Conservation (phyloP, 2,113 vertebrate species). For the Rafetus swinhoei region DNA sequence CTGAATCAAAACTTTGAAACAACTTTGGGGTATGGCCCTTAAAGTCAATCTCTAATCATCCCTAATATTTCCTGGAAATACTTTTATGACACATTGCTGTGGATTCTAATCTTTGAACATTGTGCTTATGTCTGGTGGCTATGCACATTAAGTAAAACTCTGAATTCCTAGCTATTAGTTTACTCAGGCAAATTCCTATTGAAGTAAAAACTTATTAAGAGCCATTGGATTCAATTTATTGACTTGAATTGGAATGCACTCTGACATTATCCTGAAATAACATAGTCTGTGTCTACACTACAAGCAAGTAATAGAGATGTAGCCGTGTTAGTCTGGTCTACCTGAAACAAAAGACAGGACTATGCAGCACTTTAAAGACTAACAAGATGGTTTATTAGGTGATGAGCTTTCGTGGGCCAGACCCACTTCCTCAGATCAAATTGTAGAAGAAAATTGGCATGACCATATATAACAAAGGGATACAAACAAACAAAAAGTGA, state of each 20-base stretch:
- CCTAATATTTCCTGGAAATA: neutral
- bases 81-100: neutral
- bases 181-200: neutral
- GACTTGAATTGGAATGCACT: neutral
- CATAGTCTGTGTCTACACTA: no score
- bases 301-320: no score
- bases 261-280: no score
- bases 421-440: no score
- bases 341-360: no score
- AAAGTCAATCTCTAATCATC: neutral
- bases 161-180: neutral
- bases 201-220: neutral
- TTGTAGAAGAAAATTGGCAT: no score
- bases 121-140: neutral
- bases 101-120: neutral
- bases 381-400: no score
- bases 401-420: no score
- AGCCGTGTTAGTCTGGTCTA: no score
- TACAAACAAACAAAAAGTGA: no score
- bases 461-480: no score
- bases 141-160: neutral
- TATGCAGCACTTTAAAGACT: no score
- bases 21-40: neutral
- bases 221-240: neutral
- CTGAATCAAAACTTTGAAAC: neutral